phyloP scores from a whole-genome alignment of 1,140 invertebrate genomes.

The Meteorus sp. region DNA sequence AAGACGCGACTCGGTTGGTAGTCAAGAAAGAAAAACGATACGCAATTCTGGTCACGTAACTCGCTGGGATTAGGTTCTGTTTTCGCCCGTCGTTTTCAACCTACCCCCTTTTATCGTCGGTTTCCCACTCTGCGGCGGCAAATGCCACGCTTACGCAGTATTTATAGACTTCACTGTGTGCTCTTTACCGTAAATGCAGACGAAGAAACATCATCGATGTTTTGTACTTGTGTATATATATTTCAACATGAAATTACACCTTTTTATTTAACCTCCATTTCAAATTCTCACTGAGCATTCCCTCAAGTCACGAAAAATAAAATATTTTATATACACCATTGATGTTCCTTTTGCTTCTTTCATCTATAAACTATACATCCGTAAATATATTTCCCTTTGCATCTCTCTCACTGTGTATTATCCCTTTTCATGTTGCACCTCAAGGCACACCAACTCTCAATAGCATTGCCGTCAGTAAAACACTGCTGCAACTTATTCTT shows the following conservation, averaged over 20 bases:
- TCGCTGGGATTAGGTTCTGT: constrained; percentile 30
- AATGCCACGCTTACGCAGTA: neutral
- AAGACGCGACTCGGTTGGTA: constrained; percentile 4
- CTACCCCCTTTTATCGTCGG: constrained; percentile 14
- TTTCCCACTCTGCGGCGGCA: constrained; percentile 3
- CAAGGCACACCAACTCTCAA: too few species aligned
- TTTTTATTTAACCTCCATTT: neutral
- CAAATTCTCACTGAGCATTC: neutral
- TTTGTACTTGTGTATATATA: neutral
- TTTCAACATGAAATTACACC: neutral
- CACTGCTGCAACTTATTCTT: neutral
- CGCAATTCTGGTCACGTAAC: constrained; percentile 31
- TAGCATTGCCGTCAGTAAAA: neutral
- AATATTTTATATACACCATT: neutral
- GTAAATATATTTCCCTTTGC: too few species aligned
- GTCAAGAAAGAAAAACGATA: constrained; percentile 20
- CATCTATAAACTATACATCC: too few species aligned
- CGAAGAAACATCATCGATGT: neutral
- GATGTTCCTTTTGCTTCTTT: neutral
- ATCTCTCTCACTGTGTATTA: too few species aligned
- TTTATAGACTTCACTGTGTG: neutral
- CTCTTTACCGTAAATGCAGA: neutral
- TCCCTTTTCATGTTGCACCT: too few species aligned
- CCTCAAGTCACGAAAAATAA: neutral
- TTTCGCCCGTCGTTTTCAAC: constrained; percentile 23